Evolutionary conservation across 1,140 invertebrate species (phyloP).

Genomic region (Ericerus pela): DNA sequence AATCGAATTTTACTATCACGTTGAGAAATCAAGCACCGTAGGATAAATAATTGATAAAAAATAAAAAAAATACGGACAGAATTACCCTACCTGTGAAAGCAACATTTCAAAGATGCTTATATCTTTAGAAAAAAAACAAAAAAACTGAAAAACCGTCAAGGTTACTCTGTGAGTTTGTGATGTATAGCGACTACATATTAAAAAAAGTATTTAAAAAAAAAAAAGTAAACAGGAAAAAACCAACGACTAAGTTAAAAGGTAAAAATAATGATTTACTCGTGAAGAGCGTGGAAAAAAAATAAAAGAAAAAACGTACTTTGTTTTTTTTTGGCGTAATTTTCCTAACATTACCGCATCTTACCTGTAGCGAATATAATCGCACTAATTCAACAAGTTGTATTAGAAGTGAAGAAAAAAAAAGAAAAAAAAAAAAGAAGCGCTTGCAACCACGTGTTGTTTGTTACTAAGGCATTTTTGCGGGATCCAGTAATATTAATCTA

Average conservation of each 20-base stretch:
- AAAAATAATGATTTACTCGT: constrained; percentile 29
- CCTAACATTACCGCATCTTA: too few species aligned
- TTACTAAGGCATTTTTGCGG: too few species aligned
- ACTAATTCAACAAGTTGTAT: too few species aligned
- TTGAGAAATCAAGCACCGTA: background rate
- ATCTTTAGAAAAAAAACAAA: background rate
- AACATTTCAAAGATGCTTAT: constrained; percentile 1
- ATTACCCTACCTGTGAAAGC: constrained; percentile 8
- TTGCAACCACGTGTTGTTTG: too few species aligned
- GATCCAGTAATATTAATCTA: too few species aligned
- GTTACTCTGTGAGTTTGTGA: constrained; percentile 12
- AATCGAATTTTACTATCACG: constrained; percentile 13
- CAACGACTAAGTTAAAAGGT: constrained; percentile 24
- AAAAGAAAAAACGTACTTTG: background rate
- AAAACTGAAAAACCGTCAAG: constrained; percentile 3
- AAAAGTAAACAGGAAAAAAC: constrained; percentile 13
- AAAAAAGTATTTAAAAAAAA: constrained; percentile 1
- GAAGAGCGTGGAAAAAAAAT: background rate
- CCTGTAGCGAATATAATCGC: too few species aligned
- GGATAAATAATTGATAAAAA: constrained; percentile 13
- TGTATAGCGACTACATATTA: constrained; percentile 9
- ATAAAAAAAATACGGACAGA: constrained; percentile 6
- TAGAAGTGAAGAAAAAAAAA: too few species aligned
- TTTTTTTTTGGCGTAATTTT: too few species aligned
- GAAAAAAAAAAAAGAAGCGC: too few species aligned